Conservation (phyloP, 2,113 vertebrate species). For the Eretmochelys imbricata region DNA sequence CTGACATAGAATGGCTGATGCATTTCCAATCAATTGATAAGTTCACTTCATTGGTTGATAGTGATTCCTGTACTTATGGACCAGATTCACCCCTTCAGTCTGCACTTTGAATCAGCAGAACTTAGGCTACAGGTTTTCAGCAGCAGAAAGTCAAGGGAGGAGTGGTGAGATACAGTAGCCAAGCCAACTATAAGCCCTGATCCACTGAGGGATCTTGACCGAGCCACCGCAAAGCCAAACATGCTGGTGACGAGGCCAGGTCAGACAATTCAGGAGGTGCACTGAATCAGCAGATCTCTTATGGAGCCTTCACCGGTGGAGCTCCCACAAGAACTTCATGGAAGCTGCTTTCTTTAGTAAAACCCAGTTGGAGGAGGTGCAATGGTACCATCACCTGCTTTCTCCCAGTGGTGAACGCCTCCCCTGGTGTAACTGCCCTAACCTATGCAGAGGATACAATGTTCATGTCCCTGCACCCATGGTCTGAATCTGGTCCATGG, state of each 20-base stretch:
- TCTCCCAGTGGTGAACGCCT: neutral
- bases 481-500: neutral
- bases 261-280: fast-evolving
- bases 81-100: conserved; percentile 17
- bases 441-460: neutral
- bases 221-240: neutral
- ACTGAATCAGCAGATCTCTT: neutral
- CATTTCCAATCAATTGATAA: neutral
- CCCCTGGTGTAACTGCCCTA: neutral
- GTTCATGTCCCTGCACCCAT: neutral
- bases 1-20: conserved; percentile 1
- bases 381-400: neutral
- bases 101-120: neutral
- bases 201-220: neutral
- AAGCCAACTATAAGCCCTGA: neutral
- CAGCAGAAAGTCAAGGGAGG: neutral
- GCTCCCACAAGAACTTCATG: neutral
- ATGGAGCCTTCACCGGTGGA: neutral
- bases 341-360: neutral
- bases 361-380: neutral
- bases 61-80: conserved; percentile 22
- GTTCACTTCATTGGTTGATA: neutral
- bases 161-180: neutral
- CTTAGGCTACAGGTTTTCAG: conserved; percentile 1
- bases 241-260: neutral